Evolutionary conservation across 2,113 vertebrate genomes (phyloP), one percentile per base, ranked within the genome.

Genomic region (Ptychochromis oligacanthus): DNA sequence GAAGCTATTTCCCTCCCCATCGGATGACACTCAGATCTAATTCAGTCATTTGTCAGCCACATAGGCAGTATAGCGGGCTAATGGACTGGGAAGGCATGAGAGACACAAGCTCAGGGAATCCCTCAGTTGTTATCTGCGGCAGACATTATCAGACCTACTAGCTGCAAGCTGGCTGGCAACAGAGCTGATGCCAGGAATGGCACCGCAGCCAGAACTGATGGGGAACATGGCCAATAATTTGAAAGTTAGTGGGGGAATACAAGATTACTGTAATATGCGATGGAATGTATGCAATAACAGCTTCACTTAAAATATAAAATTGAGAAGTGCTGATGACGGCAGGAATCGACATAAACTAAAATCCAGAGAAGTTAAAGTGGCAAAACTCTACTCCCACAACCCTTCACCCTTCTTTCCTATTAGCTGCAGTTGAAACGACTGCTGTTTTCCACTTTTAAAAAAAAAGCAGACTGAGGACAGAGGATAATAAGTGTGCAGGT

Each of bases 81-180:
- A 92, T 92, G 92, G 89, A 93, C 80, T 82, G 82, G 76, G 85
- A 81, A 82, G 83, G 70, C 86, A 79, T 86, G 79, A 88, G 89
- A 89, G 79, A 86, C 77, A 87, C 61, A 36, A 79, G 91, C 88
- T 80, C 55, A 60, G 87, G 86, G 86, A 92, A 86, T 90, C 79
- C 81, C 65, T 75, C 49, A 43, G 31, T 89, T 87, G 86, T 92
- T 91, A 92, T 92, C 91, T 84, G 86, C 24, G 3, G 80, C 61
- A 87, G 88, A 87, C 88, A 87, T 88, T 88, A 90, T 94, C 88
- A 85, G 91, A 81, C 79, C 79, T 82, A 77, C 85, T 91, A 75
- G 79, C 77, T 65, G 80, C 67, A 64, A 84, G 79, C 78, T 75
- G 84, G 86, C 88, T 87, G 88, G 85, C 79, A 90, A 49, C 58